Evolutionary conservation across 2,113 vertebrate genomes (phyloP).

Genomic region (Camelus bactrianus): DNA sequence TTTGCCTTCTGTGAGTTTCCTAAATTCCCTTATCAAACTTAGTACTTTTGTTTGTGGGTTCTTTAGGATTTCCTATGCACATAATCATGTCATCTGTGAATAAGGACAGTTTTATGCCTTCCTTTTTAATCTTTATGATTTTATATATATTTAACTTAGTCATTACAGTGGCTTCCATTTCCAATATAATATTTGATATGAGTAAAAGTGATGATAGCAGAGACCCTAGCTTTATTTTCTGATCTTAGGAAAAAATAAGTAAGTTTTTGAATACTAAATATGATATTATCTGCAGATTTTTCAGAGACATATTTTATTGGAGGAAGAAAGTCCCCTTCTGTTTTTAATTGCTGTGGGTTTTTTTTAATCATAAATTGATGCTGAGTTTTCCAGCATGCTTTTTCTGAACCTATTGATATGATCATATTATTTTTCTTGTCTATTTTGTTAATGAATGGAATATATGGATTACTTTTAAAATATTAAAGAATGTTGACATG

Average conservation of each 20-base stretch:
- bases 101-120: neutral
- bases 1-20: neutral
- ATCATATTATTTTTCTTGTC: constrained; percentile 31
- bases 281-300: neutral
- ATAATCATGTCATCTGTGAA: neutral
- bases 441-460: neutral
- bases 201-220: neutral
- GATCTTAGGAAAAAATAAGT: neutral
- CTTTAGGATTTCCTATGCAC: neutral
- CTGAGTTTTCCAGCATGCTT: neutral
- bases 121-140: neutral
- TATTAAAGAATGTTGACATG: neutral
- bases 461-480: neutral
- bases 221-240: neutral
- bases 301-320: neutral
- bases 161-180: neutral
- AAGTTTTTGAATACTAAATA: neutral
- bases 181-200: neutral
- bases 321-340: neutral
- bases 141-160: neutral
- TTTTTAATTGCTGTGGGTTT: neutral
- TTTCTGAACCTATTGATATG: neutral
- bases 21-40: neutral
- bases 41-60: neutral
- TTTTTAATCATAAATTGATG: neutral